phyloP scores from a whole-genome alignment of 2,888 invertebrate genomes.

The Drepanosiphum platanoidis region DNA sequence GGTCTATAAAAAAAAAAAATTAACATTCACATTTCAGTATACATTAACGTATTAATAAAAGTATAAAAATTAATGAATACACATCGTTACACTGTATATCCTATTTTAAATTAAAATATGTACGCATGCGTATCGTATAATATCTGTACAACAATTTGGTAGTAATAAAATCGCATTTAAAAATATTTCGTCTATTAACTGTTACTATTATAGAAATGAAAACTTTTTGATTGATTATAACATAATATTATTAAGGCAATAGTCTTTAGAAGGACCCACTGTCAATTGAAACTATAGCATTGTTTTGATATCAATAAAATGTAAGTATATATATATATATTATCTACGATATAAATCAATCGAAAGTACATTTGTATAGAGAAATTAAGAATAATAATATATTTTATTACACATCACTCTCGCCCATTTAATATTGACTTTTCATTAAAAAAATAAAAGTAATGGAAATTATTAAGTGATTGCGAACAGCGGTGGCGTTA shows the following conservation, averaged over 20 bases:
- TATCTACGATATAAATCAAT: background rate
- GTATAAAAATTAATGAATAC: conserved; percentile 1
- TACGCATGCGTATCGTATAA: background rate
- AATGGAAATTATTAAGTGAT: conserved; percentile 57
- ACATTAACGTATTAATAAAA: conserved; percentile 10
- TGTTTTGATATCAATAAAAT: background rate
- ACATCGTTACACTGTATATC: background rate
- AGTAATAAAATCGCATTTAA: background rate
- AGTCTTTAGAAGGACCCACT: no score
- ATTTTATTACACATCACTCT: background rate
- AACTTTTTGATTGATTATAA: no score
- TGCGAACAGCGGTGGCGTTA: conserved; percentile 49
- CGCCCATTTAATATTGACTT: conserved; percentile 46
- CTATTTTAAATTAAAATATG: background rate
- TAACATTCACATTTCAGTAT: background rate
- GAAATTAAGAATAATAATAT: conserved; percentile 5
- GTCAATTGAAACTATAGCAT: background rate
- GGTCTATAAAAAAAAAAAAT: background rate
- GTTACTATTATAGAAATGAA: no score
- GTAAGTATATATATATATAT: background rate
- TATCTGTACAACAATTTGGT: background rate
- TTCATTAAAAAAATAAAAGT: conserved; percentile 36
- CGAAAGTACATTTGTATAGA: background rate
- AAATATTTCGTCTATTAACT: background rate
- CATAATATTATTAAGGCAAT: no score